A percentile compares a stretch with the other conserved stretches of the same genome.
Conservation (phyloP, 2,888 invertebrate genomes). For the Belgica antarctica region DNA sequence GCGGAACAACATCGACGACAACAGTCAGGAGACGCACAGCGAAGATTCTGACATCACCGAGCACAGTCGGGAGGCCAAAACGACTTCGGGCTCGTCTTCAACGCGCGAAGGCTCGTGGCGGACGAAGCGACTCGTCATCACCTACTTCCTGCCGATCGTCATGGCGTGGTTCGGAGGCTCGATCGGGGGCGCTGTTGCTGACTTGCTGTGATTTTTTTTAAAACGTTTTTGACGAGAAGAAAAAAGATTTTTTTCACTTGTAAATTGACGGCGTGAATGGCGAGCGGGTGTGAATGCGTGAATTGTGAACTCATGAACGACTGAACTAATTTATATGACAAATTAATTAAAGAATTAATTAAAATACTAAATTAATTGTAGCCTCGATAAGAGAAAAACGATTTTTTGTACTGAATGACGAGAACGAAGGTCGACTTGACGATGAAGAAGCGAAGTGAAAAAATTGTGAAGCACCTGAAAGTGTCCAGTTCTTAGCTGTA, state of each 20-base stretch:
- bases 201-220: constrained; percentile 69
- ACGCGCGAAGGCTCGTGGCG: constrained; percentile 61
- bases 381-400: neutral
- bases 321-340: constrained; percentile 34
- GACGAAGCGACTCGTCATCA: constrained; percentile 60
- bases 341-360: constrained; percentile 26
- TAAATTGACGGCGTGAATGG: constrained; percentile 27
- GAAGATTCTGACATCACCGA: constrained; percentile 43
- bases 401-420: constrained; percentile 12
- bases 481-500: constrained; percentile 24
- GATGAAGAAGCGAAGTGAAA: neutral
- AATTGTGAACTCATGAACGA: neutral
- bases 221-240: constrained; percentile 20
- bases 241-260: constrained; percentile 20
- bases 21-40: constrained; percentile 45
- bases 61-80: constrained; percentile 41
- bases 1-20: constrained; percentile 26
- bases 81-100: constrained; percentile 52
- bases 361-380: constrained; percentile 1
- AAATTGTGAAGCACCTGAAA: constrained; percentile 16
- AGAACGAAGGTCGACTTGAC: neutral
- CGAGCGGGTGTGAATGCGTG: constrained; percentile 11
- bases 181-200: constrained; percentile 62
- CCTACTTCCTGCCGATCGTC: constrained; percentile 76
- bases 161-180: constrained; percentile 79